Base-by-base conservation (phyloP, 2,113 vertebrate species). In the Pelecanus crispus region DNA sequence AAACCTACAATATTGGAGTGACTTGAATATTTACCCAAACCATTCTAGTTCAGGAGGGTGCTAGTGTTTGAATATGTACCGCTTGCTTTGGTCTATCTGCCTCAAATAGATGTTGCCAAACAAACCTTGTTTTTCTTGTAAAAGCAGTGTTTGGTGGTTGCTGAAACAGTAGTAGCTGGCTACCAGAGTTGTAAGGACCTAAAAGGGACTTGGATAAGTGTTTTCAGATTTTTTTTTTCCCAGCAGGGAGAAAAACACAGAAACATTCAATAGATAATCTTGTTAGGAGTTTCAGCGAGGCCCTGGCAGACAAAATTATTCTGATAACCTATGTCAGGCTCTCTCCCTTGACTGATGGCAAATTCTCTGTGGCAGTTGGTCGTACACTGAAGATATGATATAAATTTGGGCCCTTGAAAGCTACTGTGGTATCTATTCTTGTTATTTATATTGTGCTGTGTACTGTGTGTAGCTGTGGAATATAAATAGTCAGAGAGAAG, bases 351-450 rank as follows among this genome's bases (percentile, higher is more conserved):
- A 25, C 28, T 55, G 15, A 13, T 45, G 3, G 21, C 44, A 31
- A 65, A 17, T 36, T 59, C 40, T 81, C 34, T 53, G 13, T 47
- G n/a, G 13, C 21, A 45, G 18, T 47, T 3, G 11, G 31, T 32
- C 31, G 19, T 47, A 14, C 16, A 16, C 3, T 32, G 49, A 32
- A 49, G 19, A 17, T 32, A 8, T 2, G 4, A 24, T 45, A 29
- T 20, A 17, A 44, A 70, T n/a, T 38, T 56, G 29, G 6, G 11
- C 15, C 24, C 44, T 71, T 71, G 13, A 56, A 78, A 72, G 17
- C 26, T 70, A n/a, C 56, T 0, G 0, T 38, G 24, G 7, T 89
- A 82, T 34, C 24, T n/a, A 14, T 20, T 70, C 6, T 21, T 62
- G 12, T 36, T 59, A 29, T 66, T 81, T 58, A 44, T 29, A 8